phyloP scores from a whole-genome alignment of 1,140 invertebrate species.

The Trialeurodes vaporariorum region DNA sequence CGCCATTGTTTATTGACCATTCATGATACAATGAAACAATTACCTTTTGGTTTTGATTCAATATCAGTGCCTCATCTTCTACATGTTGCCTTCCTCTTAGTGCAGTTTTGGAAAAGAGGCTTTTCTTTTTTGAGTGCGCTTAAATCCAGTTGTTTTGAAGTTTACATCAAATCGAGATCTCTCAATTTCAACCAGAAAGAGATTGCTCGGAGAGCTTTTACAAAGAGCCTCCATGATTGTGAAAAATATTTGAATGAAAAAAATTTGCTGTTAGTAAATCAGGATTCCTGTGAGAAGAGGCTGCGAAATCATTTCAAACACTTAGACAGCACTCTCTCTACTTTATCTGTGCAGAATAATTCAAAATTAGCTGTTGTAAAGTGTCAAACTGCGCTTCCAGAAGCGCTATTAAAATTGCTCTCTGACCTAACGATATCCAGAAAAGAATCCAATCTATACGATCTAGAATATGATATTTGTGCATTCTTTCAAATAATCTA shows the following conservation, averaged over 20 bases:
- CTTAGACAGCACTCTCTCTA: constrained; percentile 23
- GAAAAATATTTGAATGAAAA: constrained; percentile 3
- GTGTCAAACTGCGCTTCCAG: constrained; percentile 31
- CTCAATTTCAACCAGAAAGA: constrained; percentile 29
- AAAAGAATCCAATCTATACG: background rate
- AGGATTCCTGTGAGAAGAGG: background rate
- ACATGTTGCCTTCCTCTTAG: constrained; percentile 46
- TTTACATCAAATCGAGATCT: constrained; percentile 52
- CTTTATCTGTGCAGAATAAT: constrained; percentile 30
- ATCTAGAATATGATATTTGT: background rate
- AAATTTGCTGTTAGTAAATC: background rate
- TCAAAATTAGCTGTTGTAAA: constrained; percentile 28
- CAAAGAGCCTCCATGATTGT: background rate
- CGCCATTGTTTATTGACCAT: constrained; percentile 40
- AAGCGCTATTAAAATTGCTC: constrained; percentile 5
- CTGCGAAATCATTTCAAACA: background rate
- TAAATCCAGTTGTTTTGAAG: constrained; percentile 45
- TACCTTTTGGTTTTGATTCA: constrained; percentile 39
- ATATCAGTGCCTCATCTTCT: constrained; percentile 46
- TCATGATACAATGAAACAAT: constrained; percentile 36
- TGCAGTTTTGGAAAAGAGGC: constrained; percentile 49
- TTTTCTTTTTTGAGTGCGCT: constrained; percentile 41
- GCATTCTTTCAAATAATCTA: background rate
- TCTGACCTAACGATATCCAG: background rate
- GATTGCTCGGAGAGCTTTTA: constrained; percentile 8